Evolutionary conservation across 2,113 vertebrate species (phyloP).

Genomic region (Spheniscus mendiculus): DNA sequence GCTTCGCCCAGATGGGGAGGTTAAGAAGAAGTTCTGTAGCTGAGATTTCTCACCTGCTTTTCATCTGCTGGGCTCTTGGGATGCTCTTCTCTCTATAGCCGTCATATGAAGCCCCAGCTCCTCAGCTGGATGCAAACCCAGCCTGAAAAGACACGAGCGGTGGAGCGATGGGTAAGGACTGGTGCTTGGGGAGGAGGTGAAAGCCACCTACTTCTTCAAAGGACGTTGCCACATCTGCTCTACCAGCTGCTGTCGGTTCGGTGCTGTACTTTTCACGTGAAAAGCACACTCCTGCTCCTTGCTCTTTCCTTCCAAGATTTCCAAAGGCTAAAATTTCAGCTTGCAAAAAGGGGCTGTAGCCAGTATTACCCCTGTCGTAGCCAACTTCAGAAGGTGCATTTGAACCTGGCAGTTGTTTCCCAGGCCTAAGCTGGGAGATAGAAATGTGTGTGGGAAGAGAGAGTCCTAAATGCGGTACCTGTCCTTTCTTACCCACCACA

Average conservation of each 20-base stretch:
- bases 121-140: not conserved
- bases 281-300: not conserved
- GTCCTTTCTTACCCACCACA: not conserved
- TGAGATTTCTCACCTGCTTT: not conserved
- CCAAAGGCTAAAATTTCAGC: not conserved
- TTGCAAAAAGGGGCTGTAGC: not conserved
- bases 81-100: not conserved
- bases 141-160: not conserved
- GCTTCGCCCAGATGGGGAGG: not conserved
- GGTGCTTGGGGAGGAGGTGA: not conserved
- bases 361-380: not conserved
- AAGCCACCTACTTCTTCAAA: not conserved
- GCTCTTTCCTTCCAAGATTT: not conserved
- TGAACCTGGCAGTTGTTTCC: not conserved
- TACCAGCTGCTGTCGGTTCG: not conserved
- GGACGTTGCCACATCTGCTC: not conserved
- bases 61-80: not conserved
- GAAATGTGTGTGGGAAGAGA: not conserved
- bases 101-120: accelerated
- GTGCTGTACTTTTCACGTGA: not conserved
- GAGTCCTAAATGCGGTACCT: not conserved
- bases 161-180: not conserved
- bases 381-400: not conserved
- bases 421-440: not conserved
- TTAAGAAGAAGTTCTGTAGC: not conserved